Evolutionary conservation across 2,797 vertebrate genomes (phyloP).

Genomic region (Spea hammondii): DNA sequence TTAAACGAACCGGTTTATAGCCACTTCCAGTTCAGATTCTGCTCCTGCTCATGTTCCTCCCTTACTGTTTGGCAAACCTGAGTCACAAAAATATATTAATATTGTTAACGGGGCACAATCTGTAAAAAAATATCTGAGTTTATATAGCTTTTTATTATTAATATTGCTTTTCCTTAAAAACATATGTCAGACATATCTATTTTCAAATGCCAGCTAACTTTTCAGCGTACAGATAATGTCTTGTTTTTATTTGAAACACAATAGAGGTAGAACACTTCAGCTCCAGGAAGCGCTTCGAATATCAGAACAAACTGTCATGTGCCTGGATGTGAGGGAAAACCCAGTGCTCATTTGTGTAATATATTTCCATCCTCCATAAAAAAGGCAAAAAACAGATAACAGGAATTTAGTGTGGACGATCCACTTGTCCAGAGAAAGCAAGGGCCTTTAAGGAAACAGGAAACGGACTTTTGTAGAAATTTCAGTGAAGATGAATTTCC

Average conservation of each 20-base stretch:
- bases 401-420: slow-evolving; percentile 29
- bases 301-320: slow-evolving; percentile 14
- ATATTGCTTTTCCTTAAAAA: too few relatives aligned
- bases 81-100: too few relatives aligned
- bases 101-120: too few relatives aligned
- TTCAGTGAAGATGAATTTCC: slow-evolving; percentile 44
- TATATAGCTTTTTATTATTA: too few relatives aligned
- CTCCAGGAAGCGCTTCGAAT: neutral
- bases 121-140: too few relatives aligned
- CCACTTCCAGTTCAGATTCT: too few relatives aligned
- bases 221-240: neutral
- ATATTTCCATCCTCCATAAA: neutral
- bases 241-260: neutral
- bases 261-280: neutral
- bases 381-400: slow-evolving; percentile 33
- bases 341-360: neutral
- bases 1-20: too few relatives aligned
- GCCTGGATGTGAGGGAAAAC: neutral
- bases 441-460: slow-evolving; percentile 40
- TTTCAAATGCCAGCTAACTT: neutral
- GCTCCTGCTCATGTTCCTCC: too few relatives aligned
- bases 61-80: too few relatives aligned
- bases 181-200: neutral
- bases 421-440: slow-evolving; percentile 10
- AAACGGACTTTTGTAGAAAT: slow-evolving; percentile 37